Evolutionary conservation across 2,797 vertebrate species (phyloP), one percentile per base, ranked within the genome.

Genomic region (Notolabrus celidotus): DNA sequence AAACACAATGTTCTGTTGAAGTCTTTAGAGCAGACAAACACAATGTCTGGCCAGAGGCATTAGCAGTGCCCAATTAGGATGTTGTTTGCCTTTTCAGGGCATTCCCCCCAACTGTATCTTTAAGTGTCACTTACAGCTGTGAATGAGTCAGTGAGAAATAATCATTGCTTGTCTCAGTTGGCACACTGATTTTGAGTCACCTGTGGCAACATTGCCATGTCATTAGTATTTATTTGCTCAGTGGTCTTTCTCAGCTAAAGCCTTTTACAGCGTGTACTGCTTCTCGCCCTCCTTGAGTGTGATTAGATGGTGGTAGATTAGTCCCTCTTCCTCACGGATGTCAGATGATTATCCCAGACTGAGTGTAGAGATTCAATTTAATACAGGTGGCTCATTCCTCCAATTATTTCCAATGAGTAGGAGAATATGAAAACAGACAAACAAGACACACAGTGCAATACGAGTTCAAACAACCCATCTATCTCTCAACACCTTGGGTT

Each of bases 151-250:
- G 2, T 55, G 23, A 66, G 50, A 71, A 42, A 53, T 57, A 34
- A 67, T 22, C 27, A 46, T 25, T 50, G 10, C 39, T 22, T 47
- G 12, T 54, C 14, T 72, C 31, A 47, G 6, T 12, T n/a, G 22
- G 45, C 64, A 73, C 76, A 79, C 58, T 73, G 10, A 74, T 76
- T 66, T 31, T 4, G 49, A 81, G 67, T 82, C 76, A 73, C 71
- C 71, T 67, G 62, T 77, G 71, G 46, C 39, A 47, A 70, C 60
- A 67, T 54, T 70, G 42, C 27, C 10, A 14, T 62, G 80, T 82
- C 67, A 81, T 86, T 78, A 74, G 75, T 71, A 65, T 89, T 86
- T 87, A 75, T 79, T 84, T 50, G 78, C 78, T 56, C 60, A 66
- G 73, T 33, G 20, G 74, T 43, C 34, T 62, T 39, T 52, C 41